Percentiles rank a stretch among this genome's conserved stretches.
Evolutionary conservation across 2,888 invertebrate genomes (phyloP).

Genomic region (Trilocha varians): DNA sequence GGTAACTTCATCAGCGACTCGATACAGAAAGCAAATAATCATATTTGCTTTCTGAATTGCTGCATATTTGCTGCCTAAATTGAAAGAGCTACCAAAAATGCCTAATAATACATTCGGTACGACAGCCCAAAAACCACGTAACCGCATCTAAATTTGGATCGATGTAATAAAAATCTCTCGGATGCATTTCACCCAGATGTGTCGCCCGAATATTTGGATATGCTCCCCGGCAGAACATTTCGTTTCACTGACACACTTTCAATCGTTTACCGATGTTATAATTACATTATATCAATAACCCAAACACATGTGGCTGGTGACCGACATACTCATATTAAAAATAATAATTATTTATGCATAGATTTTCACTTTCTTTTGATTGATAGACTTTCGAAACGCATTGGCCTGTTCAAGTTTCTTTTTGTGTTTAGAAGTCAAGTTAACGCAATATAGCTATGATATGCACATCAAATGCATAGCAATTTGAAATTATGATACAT

Average conservation of each 20-base stretch:
- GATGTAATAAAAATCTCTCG: background rate
- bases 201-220: constrained; percentile 1
- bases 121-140: too few species aligned
- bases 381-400: constrained; percentile 12
- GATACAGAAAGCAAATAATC: too few species aligned
- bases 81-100: too few species aligned
- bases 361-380: constrained; percentile 21
- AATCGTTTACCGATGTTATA: constrained; percentile 39
- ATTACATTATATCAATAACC: constrained; percentile 25
- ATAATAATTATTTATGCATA: constrained; percentile 14
- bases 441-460: too few species aligned
- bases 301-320: constrained; percentile 14
- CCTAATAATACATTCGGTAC: too few species aligned
- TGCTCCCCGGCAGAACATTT: constrained; percentile 22
- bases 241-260: constrained; percentile 57
- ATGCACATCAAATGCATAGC: too few species aligned
- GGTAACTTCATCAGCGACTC: too few species aligned
- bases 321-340: constrained; percentile 11
- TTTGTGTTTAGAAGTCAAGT: background rate
- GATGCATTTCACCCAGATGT: background rate
- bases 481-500: too few species aligned
- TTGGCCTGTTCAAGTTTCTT: background rate
- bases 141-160: too few species aligned
- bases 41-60: too few species aligned
- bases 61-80: too few species aligned